Evolutionary conservation across 2,888 invertebrate genomes (phyloP).

Genomic region (Unio pictorum): DNA sequence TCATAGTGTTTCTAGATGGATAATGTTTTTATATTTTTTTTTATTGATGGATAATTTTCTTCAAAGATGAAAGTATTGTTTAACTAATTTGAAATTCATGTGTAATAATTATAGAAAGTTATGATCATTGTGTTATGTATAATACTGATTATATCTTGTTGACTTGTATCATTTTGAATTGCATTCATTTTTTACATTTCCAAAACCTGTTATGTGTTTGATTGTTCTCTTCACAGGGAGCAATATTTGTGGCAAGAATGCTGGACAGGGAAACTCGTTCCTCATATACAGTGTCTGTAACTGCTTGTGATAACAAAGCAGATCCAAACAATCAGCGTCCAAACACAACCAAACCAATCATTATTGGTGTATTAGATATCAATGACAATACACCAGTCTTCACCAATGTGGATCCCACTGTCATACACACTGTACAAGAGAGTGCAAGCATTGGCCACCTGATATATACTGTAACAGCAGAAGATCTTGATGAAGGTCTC

Average conservation of each 20-base stretch:
- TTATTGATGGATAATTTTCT: too few species aligned
- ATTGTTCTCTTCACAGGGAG: constrained; percentile 48
- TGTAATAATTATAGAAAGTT: too few species aligned
- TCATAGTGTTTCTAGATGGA: too few species aligned
- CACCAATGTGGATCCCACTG: constrained; percentile 25
- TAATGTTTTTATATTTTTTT: too few species aligned
- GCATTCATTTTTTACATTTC: too few species aligned
- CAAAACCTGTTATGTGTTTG: neutral
- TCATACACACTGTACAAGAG: constrained; percentile 42
- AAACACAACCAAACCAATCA: constrained; percentile 73
- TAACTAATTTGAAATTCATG: too few species aligned
- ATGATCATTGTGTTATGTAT: too few species aligned
- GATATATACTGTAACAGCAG: constrained; percentile 50
- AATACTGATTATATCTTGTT: too few species aligned
- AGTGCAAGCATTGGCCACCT: constrained; percentile 32
- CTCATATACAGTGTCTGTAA: constrained; percentile 80
- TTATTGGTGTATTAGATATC: constrained; percentile 85
- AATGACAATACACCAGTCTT: constrained; percentile 91
- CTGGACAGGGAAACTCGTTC: constrained; percentile 84
- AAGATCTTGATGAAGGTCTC: constrained; percentile 48
- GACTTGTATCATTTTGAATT: too few species aligned
- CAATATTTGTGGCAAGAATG: constrained; percentile 69
- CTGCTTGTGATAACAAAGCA: constrained; percentile 83
- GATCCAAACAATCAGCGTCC: constrained; percentile 56
- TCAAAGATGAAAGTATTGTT: too few species aligned